A percentile compares a stretch with the other conserved stretches of the same genome.
Conservation (phyloP, 2,888 invertebrate species). For the Schrankia costaestrigalis region DNA sequence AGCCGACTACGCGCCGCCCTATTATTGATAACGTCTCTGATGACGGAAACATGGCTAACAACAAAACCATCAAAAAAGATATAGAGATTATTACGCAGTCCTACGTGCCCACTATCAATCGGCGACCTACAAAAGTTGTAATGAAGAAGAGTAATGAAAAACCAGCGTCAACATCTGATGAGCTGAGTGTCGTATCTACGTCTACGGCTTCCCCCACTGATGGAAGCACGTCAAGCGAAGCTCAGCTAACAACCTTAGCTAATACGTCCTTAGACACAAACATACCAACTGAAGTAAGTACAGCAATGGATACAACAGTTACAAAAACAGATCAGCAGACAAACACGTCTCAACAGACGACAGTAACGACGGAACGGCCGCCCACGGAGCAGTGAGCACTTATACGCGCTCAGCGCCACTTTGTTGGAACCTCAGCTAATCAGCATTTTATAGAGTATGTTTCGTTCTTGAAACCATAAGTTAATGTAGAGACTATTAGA, state of each 20-base stretch:
- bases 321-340: too few species aligned
- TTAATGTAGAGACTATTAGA: conserved; percentile 73
- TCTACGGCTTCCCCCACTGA: conserved; percentile 37
- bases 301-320: conserved; percentile 20
- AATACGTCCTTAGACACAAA: too few species aligned
- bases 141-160: conserved; percentile 56
- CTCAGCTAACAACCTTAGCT: conserved; percentile 17
- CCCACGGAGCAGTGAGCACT: conserved; percentile 24
- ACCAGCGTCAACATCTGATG: conserved; percentile 27
- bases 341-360: too few species aligned
- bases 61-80: conserved; percentile 55
- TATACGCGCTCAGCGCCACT: conserved; percentile 26
- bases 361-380: conserved; percentile 1
- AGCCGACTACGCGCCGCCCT: conserved; percentile 65
- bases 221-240: conserved; percentile 18
- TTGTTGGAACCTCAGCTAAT: conserved; percentile 64
- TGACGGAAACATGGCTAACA: conserved; percentile 38
- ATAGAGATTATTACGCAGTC: conserved; percentile 69
- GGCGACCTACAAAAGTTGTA: conserved; percentile 65
- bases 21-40: conserved; percentile 71
- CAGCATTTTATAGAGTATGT: conserved; percentile 75
- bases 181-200: conserved; percentile 19
- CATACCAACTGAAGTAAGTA: conserved; percentile 5
- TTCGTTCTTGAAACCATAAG: conserved; percentile 74
- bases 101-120: conserved; percentile 64